Evolutionary conservation across 2,888 invertebrate species (phyloP).

Genomic region (Cryptocephalus primarius): DNA sequence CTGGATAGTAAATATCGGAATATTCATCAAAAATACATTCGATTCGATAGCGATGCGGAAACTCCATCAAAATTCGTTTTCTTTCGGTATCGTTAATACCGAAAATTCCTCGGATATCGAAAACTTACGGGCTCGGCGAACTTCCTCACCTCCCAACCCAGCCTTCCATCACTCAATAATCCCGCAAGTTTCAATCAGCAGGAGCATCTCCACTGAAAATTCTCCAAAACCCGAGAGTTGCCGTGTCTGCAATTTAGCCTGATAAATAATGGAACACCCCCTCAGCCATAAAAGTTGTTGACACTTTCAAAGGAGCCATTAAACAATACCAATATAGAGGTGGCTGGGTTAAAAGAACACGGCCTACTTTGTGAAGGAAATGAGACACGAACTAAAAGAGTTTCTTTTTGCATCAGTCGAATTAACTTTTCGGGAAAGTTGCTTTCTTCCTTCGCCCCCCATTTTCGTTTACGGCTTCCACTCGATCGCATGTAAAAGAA

Average conservation of each 20-base stretch:
- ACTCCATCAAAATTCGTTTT: no score
- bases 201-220: no score
- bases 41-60: no score
- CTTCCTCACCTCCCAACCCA: no score
- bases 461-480: neutral
- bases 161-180: no score
- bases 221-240: constrained; percentile 2
- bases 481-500: neutral
- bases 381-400: neutral
- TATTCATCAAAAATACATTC: no score
- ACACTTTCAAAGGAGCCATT: constrained; percentile 6
- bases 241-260: constrained; percentile 6
- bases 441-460: neutral
- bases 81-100: no score
- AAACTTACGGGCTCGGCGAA: no score
- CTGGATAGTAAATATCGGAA: no score
- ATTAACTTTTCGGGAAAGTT: constrained; percentile 5
- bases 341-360: neutral
- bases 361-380: constrained; percentile 6
- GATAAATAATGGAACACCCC: constrained; percentile 7
- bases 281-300: constrained; percentile 6
- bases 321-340: constrained; percentile 7
- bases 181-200: no score
- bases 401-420: constrained; percentile 1
- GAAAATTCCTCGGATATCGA: no score